Evolutionary conservation across 2,797 vertebrate genomes (phyloP), one percentile per base, ranked within the genome.

Genomic region (Ammospiza maritima): DNA sequence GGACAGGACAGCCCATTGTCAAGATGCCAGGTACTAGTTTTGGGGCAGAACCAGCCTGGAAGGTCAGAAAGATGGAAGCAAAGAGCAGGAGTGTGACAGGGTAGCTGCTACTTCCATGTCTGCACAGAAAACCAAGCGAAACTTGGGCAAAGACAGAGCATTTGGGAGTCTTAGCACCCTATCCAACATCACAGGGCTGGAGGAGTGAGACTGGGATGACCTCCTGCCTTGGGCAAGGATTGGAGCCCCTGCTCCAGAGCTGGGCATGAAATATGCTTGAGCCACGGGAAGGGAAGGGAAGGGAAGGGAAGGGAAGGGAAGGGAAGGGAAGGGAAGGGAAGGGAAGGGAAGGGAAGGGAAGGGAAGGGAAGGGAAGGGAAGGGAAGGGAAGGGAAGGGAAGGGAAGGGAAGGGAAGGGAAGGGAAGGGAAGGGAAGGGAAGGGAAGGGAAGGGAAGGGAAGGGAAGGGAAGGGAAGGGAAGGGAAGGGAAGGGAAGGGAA

Each of bases 41-140:
- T 87, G 88, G 66, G 73, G 30, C 56, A 92, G 65, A 88, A 88
- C 60, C 48, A 90, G 51, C 71, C 44, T 66, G 62, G 61, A 93
- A 96, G 60, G 44, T 90, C 77, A 92, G 89, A 92, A 96, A 85
- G 81, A 7, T 6, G 72, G 89, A 95, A 96, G 84, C 48, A 93
- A 96, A 95, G 69, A 95, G 54, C 61, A 92, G 57, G 79, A 95
- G 27, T 23, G 7, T 38, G 32, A 69, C 47, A 81, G n/a, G 38
- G 78, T 65, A 87, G 65, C 51, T 58, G 30, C 67, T 90, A 42
- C 29, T 21, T 91, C 67, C 4, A 4, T 36, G 36, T 66, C 53
- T 67, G 62, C 53, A 44, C 25, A n/a, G 71, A 67, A 88, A 85
- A 71, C 5, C 13, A 78, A 72, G 27, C 0, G 3, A 81, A 81